Evolutionary conservation across 2,888 invertebrate genomes (phyloP).

Genomic region (Drosophila niveifrons): DNA sequence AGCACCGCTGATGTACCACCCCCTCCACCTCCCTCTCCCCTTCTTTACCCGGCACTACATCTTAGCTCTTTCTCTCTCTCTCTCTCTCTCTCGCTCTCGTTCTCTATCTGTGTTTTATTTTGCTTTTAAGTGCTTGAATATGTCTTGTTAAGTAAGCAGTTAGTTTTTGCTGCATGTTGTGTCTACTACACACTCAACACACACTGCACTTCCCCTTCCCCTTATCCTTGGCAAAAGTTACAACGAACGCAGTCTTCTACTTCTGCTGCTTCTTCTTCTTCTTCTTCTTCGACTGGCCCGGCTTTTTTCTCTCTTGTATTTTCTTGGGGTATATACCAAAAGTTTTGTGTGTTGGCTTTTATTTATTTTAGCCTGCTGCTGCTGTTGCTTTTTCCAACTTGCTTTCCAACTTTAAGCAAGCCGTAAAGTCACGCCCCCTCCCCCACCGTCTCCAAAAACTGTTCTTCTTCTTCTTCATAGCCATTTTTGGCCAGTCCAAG

Average conservation of each 20-base stretch:
- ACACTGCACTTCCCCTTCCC: background rate
- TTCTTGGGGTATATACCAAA: constrained; percentile 40
- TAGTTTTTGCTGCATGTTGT: constrained; percentile 73
- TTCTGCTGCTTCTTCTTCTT: background rate
- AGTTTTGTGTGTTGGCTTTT: constrained; percentile 67
- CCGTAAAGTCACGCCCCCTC: constrained; percentile 35
- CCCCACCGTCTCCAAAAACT: too few relatives aligned
- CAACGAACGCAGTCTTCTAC: constrained; percentile 53
- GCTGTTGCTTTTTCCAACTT: constrained; percentile 1
- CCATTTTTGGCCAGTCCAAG: constrained; percentile 39
- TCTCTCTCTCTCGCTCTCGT: constrained; percentile 1
- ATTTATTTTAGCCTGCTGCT: constrained; percentile 64
- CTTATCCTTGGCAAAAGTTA: constrained; percentile 59
- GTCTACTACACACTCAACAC: constrained; percentile 8
- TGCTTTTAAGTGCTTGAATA: constrained; percentile 81
- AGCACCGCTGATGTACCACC: constrained; percentile 6
- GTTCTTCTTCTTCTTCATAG: background rate
- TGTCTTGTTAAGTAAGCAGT: constrained; percentile 79
- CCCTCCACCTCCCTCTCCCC: background rate
- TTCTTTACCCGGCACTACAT: too few relatives aligned
- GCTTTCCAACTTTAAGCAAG: constrained; percentile 65
- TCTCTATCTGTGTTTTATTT: constrained; percentile 63
- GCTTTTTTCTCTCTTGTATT: constrained; percentile 13
- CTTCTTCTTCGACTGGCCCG: constrained; percentile 2
- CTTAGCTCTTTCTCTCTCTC: background rate